phyloP scores from a whole-genome alignment of 1,140 invertebrate genomes.

The Drosophila malerkotliana region DNA sequence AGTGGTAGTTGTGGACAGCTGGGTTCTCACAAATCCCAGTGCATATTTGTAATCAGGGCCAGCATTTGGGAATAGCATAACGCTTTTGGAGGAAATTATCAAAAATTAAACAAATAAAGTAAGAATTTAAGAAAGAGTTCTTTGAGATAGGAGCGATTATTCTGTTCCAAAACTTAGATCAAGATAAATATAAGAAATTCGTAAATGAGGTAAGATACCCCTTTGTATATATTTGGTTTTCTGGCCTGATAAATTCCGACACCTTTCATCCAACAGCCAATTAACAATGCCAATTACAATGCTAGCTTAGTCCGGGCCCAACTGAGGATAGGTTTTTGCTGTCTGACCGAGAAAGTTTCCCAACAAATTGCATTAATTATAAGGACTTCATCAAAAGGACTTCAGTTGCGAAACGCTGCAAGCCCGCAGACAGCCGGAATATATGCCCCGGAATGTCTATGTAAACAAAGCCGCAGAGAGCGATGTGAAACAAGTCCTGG shows the following conservation, averaged over 20 bases:
- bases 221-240: not conserved
- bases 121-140: not conserved
- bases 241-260: not conserved
- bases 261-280: constrained; percentile 17
- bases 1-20: constrained; percentile 93
- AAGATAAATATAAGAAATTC: no score
- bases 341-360: constrained; percentile 28
- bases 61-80: constrained; percentile 92
- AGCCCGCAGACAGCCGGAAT: constrained; percentile 30
- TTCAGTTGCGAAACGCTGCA: constrained; percentile 41
- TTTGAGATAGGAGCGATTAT: no score
- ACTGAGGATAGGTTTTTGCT: constrained; percentile 15
- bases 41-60: constrained; percentile 95
- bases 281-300: constrained; percentile 13
- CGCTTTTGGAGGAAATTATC: constrained; percentile 52
- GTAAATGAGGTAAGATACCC: not conserved
- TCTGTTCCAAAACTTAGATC: no score
- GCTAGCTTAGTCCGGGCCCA: constrained; percentile 6
- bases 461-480: constrained; percentile 57
- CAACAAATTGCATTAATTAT: constrained; percentile 79
- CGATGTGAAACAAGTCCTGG: constrained; percentile 24
- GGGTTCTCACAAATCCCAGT: constrained; percentile 93
- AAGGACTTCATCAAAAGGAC: constrained; percentile 67
- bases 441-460: constrained; percentile 58
- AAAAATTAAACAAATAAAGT: not conserved